Evolutionary conservation across 2,113 vertebrate genomes (phyloP), one percentile per base, ranked within the genome.

Genomic region (Podiceps cristatus): DNA sequence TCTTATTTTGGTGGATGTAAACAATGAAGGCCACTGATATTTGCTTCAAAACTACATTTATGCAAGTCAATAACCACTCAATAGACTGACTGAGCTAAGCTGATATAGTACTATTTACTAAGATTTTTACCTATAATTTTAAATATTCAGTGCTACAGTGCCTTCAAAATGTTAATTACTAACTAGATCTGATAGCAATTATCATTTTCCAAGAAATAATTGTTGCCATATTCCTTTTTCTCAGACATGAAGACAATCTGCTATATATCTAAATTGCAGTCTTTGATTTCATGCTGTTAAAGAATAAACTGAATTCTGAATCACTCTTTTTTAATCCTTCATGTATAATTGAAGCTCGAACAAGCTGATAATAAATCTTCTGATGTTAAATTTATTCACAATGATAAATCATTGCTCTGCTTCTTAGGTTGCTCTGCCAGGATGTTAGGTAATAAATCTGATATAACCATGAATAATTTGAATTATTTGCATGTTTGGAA

Each of bases 301-400:
- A 86, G 64, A 94, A 81, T 56, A 95, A 94, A 60, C 18, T 47
- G 22, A n/a, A 58, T 66, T 87, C 33, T 92, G 80, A 92, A 59
- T 75, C 50, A 91, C 10, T 68, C 35, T 64, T 87, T 92, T 90
- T 91, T 42, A 94, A 79, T 85, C 27, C 6, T 78, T 88, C 40
- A 17, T 23, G 7, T 58, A 42, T 81, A 89, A 95, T 15, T 86
- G 59, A 92, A 93, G 50, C 29, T 95, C 16, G 93, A 77, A 80
- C 72, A 74, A 71, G 55, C 37, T 88, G 80, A 95, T 90, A 55
- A 14, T 67, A 80, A 75, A 68, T 89, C 24, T 89, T 93, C 44
- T 87, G 83, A 79, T 68, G 60, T 67, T 93, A 78, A 87, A 82
- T 79, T 76, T 91, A 90, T 91, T 92, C 53, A 64, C 9, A 84